Evolutionary conservation across 2,888 invertebrate species (phyloP).

Genomic region (Hypomecis punctinalis): DNA sequence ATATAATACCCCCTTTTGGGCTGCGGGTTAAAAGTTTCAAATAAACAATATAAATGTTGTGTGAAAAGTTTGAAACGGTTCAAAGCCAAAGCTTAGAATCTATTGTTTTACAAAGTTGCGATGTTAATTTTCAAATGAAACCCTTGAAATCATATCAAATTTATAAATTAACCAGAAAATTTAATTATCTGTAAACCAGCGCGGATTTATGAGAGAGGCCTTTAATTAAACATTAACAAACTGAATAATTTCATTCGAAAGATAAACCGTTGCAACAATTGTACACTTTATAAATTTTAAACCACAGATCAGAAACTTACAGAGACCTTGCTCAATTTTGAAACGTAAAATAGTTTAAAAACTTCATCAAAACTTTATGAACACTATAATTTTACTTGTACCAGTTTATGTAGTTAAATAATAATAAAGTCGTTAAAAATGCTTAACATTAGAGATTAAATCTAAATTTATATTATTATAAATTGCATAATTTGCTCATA

Average conservation of each 20-base stretch:
- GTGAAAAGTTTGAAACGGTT: too few species aligned
- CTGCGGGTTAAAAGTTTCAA: too few species aligned
- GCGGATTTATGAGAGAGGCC: not conserved
- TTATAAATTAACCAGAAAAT: not conserved
- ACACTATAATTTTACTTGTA: too few species aligned
- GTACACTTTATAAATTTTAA: not conserved
- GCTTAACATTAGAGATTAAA: too few species aligned
- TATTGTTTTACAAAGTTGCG: not conserved
- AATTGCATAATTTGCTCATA: too few species aligned
- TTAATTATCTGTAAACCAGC: not conserved
- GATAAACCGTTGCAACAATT: conserved; percentile 12
- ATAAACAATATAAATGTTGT: too few species aligned
- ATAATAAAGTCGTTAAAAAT: too few species aligned
- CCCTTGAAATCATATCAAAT: not conserved
- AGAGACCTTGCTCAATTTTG: not conserved
- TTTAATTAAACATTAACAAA: conserved; percentile 18
- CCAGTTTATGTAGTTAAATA: too few species aligned
- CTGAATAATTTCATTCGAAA: conserved; percentile 14
- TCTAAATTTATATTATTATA: too few species aligned
- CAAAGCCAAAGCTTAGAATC: too few species aligned
- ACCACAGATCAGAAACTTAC: not conserved
- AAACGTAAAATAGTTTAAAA: not conserved
- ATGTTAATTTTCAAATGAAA: conserved; percentile 1
- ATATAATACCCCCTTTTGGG: too few species aligned
- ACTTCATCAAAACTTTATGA: too few species aligned